Evolutionary conservation across 1,140 invertebrate species (phyloP), one percentile per base, ranked within the genome.

Genomic region (Manduca sexta): DNA sequence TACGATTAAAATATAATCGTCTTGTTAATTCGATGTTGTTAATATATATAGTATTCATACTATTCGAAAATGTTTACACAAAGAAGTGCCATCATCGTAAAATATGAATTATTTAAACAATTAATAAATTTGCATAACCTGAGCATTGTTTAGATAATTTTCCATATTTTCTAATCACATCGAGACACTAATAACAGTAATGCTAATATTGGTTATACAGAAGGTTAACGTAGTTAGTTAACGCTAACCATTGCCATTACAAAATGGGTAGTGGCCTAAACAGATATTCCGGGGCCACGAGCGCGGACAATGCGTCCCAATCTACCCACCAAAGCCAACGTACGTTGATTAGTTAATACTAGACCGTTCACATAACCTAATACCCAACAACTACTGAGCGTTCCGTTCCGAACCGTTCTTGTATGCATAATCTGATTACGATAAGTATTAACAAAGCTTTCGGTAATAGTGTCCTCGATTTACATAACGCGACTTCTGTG

Each of bases 361-460:
- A 71, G 68, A 69, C 69, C 66, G 78, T 69, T 74, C 79, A 70
- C 70, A 80, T 75, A 64, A 71, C 75, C 74, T 79, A 80, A 79
- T 75, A 68, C 67, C 62, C 61, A 59, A 69, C 63, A 59, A 69
- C 63, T 68, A 58, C 56, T 65, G 56, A 63, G 61, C 74, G 74
- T 58, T 69, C 65, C 74, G 75, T 58, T 70, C 66, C 64, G 61
- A 82, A 69, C 76, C 70, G 65, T 77, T 79, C 78, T 81, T 81
- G 76, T 82, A 81, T 82, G 78, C 78, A 84, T 84, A 84, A 84
- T 82, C 80, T 82, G 78, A 82, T 82, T 84, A 84, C 59, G 64
- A 65, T 74, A 82, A 81, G 77, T 80, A 81, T 79, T 71, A 80
- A 74, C 72, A 73, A 69, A 84, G 80, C 77, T 74, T 69, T 68